Conservation (phyloP, 92 coral and sea anemone genomes). For the Phenganax stokvisi region DNA sequence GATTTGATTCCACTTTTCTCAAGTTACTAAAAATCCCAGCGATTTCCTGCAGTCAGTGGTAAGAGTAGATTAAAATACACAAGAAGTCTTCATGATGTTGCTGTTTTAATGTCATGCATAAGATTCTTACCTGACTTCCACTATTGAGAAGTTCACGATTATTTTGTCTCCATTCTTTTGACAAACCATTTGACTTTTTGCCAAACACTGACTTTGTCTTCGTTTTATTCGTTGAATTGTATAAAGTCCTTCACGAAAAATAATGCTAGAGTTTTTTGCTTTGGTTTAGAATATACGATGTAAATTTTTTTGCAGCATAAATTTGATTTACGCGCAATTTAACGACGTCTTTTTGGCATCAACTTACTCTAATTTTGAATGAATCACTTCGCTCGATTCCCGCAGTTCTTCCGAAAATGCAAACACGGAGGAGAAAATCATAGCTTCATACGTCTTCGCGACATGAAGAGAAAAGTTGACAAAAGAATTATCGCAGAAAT, state of each 20-base stretch:
- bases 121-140: constrained; percentile 25
- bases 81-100: too few species aligned
- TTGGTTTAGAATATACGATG: too few species aligned
- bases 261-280: too few species aligned
- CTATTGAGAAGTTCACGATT: constrained; percentile 15
- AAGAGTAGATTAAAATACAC: background rate
- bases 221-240: constrained; percentile 7
- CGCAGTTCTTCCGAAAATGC: constrained; percentile 34
- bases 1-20: constrained; percentile 84
- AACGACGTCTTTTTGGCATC: background rate
- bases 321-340: background rate
- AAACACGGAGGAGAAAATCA: constrained; percentile 25
- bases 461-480: background rate
- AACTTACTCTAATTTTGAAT: constrained; percentile 31
- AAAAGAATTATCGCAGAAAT: background rate
- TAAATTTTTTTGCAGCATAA: too few species aligned
- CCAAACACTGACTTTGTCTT: constrained; percentile 1
- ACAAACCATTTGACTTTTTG: constrained; percentile 9
- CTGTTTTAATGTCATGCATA: background rate
- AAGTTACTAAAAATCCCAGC: constrained; percentile 93
- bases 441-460: constrained; percentile 23
- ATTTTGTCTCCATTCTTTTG: constrained; percentile 35
- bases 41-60: constrained; percentile 58
- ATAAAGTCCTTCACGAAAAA: constrained; percentile 6
- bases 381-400: constrained; percentile 19